Evolutionary conservation across 2,113 vertebrate species (phyloP).

Genomic region (Terrapene triunguis): DNA sequence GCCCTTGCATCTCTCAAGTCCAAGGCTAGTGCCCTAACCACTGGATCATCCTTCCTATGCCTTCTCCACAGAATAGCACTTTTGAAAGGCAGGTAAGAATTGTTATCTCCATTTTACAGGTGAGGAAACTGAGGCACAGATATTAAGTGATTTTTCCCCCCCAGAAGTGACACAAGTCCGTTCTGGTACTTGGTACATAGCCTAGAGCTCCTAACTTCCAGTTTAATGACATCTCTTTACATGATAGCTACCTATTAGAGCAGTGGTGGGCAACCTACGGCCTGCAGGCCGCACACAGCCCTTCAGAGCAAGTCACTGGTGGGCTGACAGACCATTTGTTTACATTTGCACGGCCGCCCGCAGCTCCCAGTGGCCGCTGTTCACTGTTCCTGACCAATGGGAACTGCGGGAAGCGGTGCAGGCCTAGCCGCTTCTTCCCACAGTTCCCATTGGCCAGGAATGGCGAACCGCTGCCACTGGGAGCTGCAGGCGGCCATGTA

Average conservation of each 20-base stretch:
- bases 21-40: background rate
- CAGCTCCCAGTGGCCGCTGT: too few relatives aligned
- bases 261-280: too few relatives aligned
- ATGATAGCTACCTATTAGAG: background rate
- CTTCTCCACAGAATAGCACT: background rate
- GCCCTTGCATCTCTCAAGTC: background rate
- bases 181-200: background rate
- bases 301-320: too few relatives aligned
- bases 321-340: too few relatives aligned
- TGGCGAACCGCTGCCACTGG: too few relatives aligned
- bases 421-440: too few relatives aligned
- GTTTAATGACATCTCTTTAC: background rate
- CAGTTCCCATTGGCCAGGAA: too few relatives aligned
- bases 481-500: too few relatives aligned
- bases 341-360: too few relatives aligned
- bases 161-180: background rate
- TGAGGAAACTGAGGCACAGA: background rate
- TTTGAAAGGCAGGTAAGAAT: background rate
- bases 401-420: too few relatives aligned
- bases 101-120: rapidly evolving
- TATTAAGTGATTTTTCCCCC: background rate
- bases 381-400: too few relatives aligned
- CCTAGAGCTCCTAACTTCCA: background rate
- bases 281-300: too few relatives aligned
- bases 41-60: rapidly evolving